Conservation (phyloP, 1,140 invertebrate species). For the Zaprionus camerounensis region DNA sequence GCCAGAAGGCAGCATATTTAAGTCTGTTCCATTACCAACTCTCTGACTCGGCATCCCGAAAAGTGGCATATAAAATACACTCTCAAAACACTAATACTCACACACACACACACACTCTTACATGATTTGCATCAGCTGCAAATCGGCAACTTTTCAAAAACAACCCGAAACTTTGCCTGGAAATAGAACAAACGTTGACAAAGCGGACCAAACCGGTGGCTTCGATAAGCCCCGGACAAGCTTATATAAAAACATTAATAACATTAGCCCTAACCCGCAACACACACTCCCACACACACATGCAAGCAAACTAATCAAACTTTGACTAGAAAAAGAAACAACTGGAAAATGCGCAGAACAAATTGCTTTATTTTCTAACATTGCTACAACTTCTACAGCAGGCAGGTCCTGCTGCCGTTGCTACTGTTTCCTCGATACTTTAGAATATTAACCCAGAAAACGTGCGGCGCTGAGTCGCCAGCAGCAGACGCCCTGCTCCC, state of each 20-base stretch:
- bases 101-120: background rate
- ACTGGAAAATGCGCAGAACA: constrained; percentile 69
- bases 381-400: constrained; percentile 21
- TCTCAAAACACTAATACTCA: constrained; percentile 16
- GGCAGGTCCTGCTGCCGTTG: constrained; percentile 27
- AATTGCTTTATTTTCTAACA: constrained; percentile 79
- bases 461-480: constrained; percentile 32
- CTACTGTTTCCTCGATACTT: constrained; percentile 52
- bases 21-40: constrained; percentile 38
- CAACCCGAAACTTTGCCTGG: constrained; percentile 42
- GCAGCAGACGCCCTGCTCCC: background rate
- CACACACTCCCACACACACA: constrained; percentile 15
- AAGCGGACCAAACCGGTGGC: constrained; percentile 6
- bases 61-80: constrained; percentile 32
- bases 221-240: constrained; percentile 52
- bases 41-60: constrained; percentile 1
- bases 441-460: constrained; percentile 48
- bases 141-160: constrained; percentile 30
- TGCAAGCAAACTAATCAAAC: constrained; percentile 78
- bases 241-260: constrained; percentile 71
- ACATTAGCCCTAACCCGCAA: constrained; percentile 55
- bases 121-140: constrained; percentile 6
- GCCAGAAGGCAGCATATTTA: constrained; percentile 21
- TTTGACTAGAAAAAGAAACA: constrained; percentile 55
- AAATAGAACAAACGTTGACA: constrained; percentile 40